Evolutionary conservation across 1,140 invertebrate species (phyloP), one percentile per base, ranked within the genome.

Genomic region (Scaptomyza montana): DNA sequence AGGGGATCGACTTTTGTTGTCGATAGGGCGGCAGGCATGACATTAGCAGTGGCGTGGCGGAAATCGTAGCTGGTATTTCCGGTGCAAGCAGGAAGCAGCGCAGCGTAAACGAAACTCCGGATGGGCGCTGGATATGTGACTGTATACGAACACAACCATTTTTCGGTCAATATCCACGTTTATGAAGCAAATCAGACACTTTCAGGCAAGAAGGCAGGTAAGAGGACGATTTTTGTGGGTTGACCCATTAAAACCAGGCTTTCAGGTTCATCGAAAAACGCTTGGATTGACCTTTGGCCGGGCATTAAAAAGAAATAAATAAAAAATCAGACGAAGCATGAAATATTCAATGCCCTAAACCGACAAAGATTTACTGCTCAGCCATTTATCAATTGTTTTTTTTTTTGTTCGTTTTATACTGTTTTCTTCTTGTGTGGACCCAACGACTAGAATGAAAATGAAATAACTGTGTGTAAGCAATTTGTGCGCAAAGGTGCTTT

Each of bases 271-370:
- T 81, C 60, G 74, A 56, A 57, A 77, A 78, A 54, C 63, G 70
- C 77, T 78, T 86, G 49, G 61, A 66, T 89, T 89, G 84, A 89
- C 84, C 84, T 89, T 89, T 79, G 67, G 61, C 64, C 43, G 70
- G 76, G 66, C 84, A 89, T 89, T 89, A 89, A 89, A 89, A 89
- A 89, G 84, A 89, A 89, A 89, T 89, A 89, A 89, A 89, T 89
- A 89, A 89, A 89, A 89, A 89, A 89, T 89, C 84, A 89, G 87
- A 77, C 89, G 73, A 66, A 81, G 84, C 84, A 89, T 89, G 85
- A 89, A 89, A 89, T 89, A 89, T 89, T 89, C 84, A 89, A 89
- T 89, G 89, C 89, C 84, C 77, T 77, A 89, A 89, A 89, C 84
- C 84, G 84, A 89, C 84, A 89, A 89, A 89, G 84, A 89, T 89